phyloP scores from a whole-genome alignment of 2,113 vertebrate genomes.

The Laterallus jamaicensis region DNA sequence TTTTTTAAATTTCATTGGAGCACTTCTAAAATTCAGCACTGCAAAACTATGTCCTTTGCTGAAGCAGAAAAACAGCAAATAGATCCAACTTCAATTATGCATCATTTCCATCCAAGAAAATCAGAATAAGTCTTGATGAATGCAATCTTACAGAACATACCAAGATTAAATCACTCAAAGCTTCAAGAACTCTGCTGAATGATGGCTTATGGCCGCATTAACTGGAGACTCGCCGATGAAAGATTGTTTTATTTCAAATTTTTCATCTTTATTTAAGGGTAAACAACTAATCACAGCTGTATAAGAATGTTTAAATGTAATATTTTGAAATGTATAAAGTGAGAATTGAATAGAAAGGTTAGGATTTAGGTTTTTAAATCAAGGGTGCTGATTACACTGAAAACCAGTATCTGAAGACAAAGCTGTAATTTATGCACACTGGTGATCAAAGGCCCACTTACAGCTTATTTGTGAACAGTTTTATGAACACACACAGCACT shows the following conservation, averaged over 20 bases:
- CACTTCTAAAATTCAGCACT: neutral
- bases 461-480: neutral
- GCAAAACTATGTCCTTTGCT: neutral
- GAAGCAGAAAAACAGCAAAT: neutral
- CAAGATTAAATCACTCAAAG: neutral
- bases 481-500: neutral
- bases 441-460: neutral
- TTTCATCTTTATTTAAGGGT: neutral
- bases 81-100: neutral
- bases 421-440: neutral
- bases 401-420: neutral
- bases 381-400: neutral
- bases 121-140: neutral
- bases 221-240: neutral
- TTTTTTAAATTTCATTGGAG: neutral
- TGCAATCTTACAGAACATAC: neutral
- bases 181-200: constrained; percentile 1
- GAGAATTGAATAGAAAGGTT: neutral
- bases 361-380: neutral
- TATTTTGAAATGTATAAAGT: neutral
- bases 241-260: neutral
- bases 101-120: constrained; percentile 6
- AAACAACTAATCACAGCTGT: neutral
- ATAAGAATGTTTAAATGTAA: neutral
- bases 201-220: neutral